A percentile compares a stretch with the other conserved stretches of the same genome.
These are phyloP conservation scores for Naso thynnoides DNA, from an alignment of 2,797 vertebrate species.

Conservation along the genomic window DNA sequence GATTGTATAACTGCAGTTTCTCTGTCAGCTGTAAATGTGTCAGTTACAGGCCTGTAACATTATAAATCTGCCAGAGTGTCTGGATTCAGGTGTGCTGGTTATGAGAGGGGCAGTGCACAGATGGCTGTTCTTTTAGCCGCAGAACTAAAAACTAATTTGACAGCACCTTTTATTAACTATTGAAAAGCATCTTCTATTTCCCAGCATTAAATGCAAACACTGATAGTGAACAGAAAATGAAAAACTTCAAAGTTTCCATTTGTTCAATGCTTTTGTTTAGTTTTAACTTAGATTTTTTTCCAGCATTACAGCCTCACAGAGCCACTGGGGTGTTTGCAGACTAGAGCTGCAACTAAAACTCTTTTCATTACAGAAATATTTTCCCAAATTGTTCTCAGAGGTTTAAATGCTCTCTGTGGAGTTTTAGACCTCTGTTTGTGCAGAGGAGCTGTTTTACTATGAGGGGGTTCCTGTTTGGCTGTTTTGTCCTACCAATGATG, in stretches of 20 bases:
- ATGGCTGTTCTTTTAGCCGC: slow-evolving; percentile 19
- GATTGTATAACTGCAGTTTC: slow-evolving; percentile 7
- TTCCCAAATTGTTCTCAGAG: neutral
- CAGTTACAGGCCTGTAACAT: slow-evolving; percentile 12
- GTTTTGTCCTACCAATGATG: neutral
- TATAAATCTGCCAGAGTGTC: slow-evolving; percentile 58
- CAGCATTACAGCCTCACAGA: neutral
- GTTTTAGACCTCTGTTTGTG: neutral
- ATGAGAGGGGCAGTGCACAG: slow-evolving; percentile 20
- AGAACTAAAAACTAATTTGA: neutral
- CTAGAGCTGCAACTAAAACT: neutral
- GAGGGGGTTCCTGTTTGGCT: neutral
- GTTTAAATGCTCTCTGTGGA: neutral
- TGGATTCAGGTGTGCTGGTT: slow-evolving; percentile 44
- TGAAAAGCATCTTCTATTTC: slow-evolving; percentile 16
- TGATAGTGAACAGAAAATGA: neutral
- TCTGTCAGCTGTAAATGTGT: slow-evolving; percentile 23
- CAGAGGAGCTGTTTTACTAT: neutral
- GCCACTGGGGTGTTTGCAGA: neutral
- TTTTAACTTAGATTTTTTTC: neutral
- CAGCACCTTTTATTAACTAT: slow-evolving; percentile 15
- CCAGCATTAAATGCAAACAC: neutral
- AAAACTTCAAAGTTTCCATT: no score
- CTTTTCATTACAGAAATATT: neutral
- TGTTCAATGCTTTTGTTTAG: neutral